These are phyloP conservation scores for Panurus biarmicus DNA, from an alignment of 2,113 vertebrate species.

Conservation along the genomic window DNA sequence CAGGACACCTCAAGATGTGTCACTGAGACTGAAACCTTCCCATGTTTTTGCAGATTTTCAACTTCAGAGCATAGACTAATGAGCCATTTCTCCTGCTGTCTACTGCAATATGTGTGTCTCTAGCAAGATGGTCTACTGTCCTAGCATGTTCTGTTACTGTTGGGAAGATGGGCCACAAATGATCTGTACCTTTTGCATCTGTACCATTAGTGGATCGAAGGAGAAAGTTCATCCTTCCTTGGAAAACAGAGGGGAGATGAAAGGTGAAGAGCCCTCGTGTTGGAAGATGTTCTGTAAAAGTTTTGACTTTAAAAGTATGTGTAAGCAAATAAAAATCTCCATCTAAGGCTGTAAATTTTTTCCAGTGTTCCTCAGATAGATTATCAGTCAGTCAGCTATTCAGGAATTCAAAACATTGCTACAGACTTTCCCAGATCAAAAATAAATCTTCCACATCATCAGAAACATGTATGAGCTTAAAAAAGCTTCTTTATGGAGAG, in stretches of 20 bases:
- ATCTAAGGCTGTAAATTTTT: conserved; percentile 35
- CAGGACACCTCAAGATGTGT: background rate
- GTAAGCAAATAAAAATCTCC: background rate
- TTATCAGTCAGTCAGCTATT: background rate
- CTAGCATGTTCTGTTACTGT: background rate
- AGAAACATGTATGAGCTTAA: background rate
- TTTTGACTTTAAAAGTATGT: background rate
- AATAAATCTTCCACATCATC: conserved; percentile 18
- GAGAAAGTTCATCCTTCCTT: background rate
- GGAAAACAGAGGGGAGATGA: background rate
- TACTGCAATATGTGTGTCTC: background rate
- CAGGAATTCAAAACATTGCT: conserved; percentile 45
- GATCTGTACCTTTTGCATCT: background rate
- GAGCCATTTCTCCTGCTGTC: background rate
- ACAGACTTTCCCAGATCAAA: conserved; percentile 44
- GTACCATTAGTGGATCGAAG: background rate
- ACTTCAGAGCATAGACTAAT: background rate
- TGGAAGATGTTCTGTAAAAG: background rate
- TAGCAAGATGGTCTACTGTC: background rate
- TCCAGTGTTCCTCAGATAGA: background rate
- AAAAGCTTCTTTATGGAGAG: background rate
- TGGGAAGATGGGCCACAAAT: background rate
- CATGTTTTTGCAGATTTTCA: background rate
- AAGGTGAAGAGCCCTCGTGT: background rate
- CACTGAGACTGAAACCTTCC: background rate